These are phyloP conservation scores for Cabera pusaria DNA, from an alignment of 2,888 invertebrate genomes.

Conservation along the genomic window DNA sequence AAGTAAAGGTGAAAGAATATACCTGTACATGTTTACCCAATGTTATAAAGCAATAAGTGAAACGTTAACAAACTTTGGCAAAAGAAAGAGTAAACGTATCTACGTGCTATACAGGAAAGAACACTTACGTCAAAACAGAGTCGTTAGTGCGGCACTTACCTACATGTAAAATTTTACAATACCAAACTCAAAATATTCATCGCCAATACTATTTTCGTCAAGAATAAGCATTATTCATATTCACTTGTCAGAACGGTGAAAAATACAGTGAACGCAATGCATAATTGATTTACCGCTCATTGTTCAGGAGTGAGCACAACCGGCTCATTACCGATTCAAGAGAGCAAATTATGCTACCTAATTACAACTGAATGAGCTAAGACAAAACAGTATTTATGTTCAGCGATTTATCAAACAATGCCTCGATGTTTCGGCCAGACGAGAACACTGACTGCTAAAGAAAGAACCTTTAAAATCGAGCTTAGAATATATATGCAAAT, in stretches of 20 bases:
- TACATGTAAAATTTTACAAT: no score
- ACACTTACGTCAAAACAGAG: no score
- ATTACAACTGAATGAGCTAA: slow-evolving; percentile 73
- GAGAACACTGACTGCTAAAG: slow-evolving; percentile 54
- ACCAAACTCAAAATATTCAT: slow-evolving; percentile 25
- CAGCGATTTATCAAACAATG: slow-evolving; percentile 79
- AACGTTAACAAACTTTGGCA: no score
- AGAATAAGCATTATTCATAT: slow-evolving; percentile 39
- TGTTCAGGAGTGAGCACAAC: slow-evolving; percentile 58
- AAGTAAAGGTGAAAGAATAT: no score
- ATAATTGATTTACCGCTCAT: slow-evolving; percentile 73
- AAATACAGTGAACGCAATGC: slow-evolving; percentile 54
- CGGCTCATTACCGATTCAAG: slow-evolving; percentile 76
- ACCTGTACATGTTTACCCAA: no score
- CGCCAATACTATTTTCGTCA: slow-evolving; percentile 32
- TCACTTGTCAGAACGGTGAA: slow-evolving; percentile 45
- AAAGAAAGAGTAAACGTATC: no score
- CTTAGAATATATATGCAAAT: slow-evolving; percentile 66
- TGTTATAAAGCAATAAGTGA: no score
- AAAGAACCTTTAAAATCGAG: slow-evolving; percentile 70
- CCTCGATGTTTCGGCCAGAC: slow-evolving; percentile 68
- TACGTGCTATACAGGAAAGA: no score
- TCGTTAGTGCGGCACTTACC: no score
- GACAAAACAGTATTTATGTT: slow-evolving; percentile 82
- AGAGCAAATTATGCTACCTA: slow-evolving; percentile 82